Conservation (phyloP, 1,140 invertebrate genomes). For the Philopotamus ludificatus region DNA sequence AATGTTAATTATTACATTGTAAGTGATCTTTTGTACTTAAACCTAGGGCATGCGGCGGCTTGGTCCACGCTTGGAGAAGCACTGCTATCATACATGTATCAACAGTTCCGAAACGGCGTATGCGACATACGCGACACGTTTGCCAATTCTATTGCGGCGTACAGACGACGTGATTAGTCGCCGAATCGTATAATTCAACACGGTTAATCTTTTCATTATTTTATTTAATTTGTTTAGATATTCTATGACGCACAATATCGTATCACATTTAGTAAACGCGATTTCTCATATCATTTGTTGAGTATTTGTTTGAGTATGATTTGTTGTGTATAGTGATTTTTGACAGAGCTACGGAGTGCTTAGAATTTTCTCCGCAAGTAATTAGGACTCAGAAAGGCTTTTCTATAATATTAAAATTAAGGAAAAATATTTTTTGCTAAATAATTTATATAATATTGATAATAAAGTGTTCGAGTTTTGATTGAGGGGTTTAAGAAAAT, state of each 20-base stretch:
- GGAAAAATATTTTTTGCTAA: constrained; percentile 5
- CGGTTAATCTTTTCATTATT: too few species aligned
- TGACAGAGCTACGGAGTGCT: not conserved
- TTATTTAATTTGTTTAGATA: too few species aligned
- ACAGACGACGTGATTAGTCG: not conserved
- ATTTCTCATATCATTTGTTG: too few species aligned
- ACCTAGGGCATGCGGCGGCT: constrained; percentile 9
- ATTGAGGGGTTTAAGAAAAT: not conserved
- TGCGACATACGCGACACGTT: too few species aligned
- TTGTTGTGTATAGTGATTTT: too few species aligned
- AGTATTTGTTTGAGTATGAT: too few species aligned
- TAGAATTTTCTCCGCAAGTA: not conserved
- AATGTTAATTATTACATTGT: constrained; percentile 19
- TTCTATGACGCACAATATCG: too few species aligned
- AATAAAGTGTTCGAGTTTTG: constrained; percentile 10
- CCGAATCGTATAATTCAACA: not conserved
- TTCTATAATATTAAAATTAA: not conserved
- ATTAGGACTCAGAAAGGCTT: not conserved
- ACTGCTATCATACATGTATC: too few species aligned
- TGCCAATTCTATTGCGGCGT: constrained; percentile 11
- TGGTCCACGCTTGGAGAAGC: constrained; percentile 7
- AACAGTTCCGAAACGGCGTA: too few species aligned
- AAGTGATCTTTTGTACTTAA: constrained; percentile 32
- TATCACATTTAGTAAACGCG: too few species aligned
- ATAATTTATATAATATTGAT: constrained; percentile 1